Evolutionary conservation across 2,888 invertebrate genomes (phyloP), one percentile per base, ranked within the genome.

Genomic region (Lithophane semibrunnea): DNA sequence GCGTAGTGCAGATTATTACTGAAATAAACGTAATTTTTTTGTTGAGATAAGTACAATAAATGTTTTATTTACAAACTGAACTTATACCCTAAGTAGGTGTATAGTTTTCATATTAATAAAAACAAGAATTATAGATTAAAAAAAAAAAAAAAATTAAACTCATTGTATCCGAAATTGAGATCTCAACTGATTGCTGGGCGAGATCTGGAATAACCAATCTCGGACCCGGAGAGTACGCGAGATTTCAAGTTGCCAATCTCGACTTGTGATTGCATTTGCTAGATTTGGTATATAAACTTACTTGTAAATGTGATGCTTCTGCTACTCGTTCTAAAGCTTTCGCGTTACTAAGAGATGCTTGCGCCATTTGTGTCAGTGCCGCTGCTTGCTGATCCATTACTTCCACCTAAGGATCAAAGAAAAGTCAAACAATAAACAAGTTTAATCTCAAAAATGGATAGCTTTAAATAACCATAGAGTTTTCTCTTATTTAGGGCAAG

Each of bases 281-380:
- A 67, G 52, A 12, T n/a, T n/a, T 52, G 18, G 5, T 37, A 56
- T 29, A 12, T 54, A 21, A 21, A 67, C 79, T 79, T 87, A 96
- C 96, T 91, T 96, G 96, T 79, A 94, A 88, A 87, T 95, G 94
- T 68, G 96, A 93, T 16, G 96, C 94, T 71, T 95, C 95, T n/a
- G 96, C 96, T 76, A 96, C 90, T 83, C 91, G 88, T 71, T 94
- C 94, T 85, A 96, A 84, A 0, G 96, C 93, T 80, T 94, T 94
- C 0, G 96, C 93, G 73, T 94, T 94, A 37, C 80, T 91, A 3
- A 94, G 90, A 8, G 93, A 92, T 0, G 95, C 93, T 77, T 95
- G 93, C 2, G 96, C 95, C 86, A 96, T 91, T 82, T 95, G 94
- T 9, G 92, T 86, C 86, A 96, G 90, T 0, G 95, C 95, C 29